Conservation (phyloP, 2,888 invertebrate species). For the Mesorhabditis belari region DNA sequence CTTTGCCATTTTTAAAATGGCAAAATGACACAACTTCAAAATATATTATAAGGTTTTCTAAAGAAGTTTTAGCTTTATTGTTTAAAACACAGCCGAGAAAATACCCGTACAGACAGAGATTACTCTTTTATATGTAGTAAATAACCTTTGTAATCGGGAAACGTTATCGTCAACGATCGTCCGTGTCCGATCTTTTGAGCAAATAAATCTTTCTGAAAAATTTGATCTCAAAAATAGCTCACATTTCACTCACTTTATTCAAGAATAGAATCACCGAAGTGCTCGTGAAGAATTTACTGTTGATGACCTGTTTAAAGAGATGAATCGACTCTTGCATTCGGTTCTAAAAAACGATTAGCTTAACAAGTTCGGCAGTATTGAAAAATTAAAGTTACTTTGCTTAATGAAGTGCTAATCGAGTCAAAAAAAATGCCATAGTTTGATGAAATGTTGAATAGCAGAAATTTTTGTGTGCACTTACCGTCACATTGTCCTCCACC, state of each 20-base stretch:
- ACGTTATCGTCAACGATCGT: constrained; percentile 32
- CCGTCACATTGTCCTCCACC: constrained; percentile 99
- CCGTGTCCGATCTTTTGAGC: constrained; percentile 38
- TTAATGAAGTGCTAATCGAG: background rate
- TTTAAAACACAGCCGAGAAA: too few species aligned
- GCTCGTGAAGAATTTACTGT: constrained; percentile 93
- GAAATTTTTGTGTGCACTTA: constrained; percentile 53
- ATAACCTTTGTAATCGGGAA: constrained; percentile 35
- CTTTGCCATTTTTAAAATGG: too few species aligned
- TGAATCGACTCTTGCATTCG: constrained; percentile 99
- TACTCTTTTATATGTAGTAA: too few species aligned
- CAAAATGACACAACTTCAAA: background rate
- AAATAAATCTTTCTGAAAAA: constrained; percentile 38
- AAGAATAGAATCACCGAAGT: constrained; percentile 84
- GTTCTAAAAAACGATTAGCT: constrained; percentile 65
- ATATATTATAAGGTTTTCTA: too few species aligned
- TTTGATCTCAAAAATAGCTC: too few species aligned
- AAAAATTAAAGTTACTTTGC: background rate
- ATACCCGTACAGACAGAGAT: too few species aligned
- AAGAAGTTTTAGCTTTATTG: too few species aligned
- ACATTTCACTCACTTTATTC: too few species aligned
- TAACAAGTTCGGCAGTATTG: background rate
- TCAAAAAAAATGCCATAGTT: background rate
- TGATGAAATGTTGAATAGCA: background rate
- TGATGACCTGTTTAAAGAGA: constrained; percentile 98